Evolutionary conservation across 2,888 invertebrate genomes (phyloP), one percentile per base, ranked within the genome.

Genomic region (Dione vanillae): DNA sequence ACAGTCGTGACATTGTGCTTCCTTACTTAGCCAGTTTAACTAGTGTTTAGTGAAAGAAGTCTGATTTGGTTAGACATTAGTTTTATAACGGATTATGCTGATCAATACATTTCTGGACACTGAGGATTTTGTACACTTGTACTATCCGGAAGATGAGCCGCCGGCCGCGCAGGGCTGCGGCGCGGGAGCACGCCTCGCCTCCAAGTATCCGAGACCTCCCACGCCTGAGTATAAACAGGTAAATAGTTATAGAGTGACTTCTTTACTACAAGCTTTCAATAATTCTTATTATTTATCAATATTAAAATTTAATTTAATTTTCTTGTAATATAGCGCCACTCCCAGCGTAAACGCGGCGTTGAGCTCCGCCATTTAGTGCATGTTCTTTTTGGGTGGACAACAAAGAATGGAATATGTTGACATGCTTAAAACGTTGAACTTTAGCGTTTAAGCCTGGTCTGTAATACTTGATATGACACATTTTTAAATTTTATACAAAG

Each of bases 71-170:
- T 87, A 89, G 87, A 89, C 85, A 85, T 87, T 90, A 85, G 87
- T 82, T 85, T 85, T 54, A 20, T 72, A 77, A 77, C 87, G 86
- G 87, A 90, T 84, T 89, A 93, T 93, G 93, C 88, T 93, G 92
- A 93, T 93, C 87, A 93, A 93, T 84, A 93, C 93, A 70, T 92
- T 83, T 81, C 86, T 93, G 87, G 93, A 93, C 90, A 93, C 93
- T 89, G 93, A 93, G 84, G 93, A 93, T 86, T 93, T 93, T 90
- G 93, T 93, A 88, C 93, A 93, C 74, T 83, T 93, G 67, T 92
- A 93, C 83, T 93, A 93, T 75, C 87, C 92, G 69, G 93, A 93
- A 85, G 93, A 93, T 90, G 93, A 93, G 83, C 83, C 87, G 58
- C 83, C 86, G 67, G 83, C 78, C 14, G 81, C 86, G 69, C 92